Evolutionary conservation across 2,797 vertebrate species (phyloP).

Genomic region (Nothura maculosa): DNA sequence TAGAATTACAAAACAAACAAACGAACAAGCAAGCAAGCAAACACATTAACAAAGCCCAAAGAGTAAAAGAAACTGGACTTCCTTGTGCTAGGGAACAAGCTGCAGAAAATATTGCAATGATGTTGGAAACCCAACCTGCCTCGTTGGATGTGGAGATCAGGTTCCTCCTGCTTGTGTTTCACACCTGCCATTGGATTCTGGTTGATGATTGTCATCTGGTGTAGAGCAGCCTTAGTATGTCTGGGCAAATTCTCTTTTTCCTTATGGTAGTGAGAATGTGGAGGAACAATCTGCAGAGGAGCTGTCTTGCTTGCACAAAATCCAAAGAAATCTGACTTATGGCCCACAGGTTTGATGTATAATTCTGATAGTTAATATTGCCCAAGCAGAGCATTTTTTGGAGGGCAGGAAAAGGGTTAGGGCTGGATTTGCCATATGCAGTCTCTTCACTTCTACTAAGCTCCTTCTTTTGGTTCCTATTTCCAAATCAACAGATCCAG

Average conservation of each 20-base stretch:
- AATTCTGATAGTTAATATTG: not conserved
- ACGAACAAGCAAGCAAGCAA: not conserved
- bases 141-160: not conserved
- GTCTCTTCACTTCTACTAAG: not conserved
- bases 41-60: not conserved
- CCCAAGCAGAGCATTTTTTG: not conserved
- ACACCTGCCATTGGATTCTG: accelerated
- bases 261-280: accelerated
- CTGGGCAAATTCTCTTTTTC: not conserved
- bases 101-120: not conserved
- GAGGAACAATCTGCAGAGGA: not conserved
- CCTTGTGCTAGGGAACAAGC: not conserved
- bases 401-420: not conserved
- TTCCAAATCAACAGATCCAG: not conserved
- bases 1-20: not conserved
- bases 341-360: not conserved
- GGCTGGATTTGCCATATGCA: not conserved
- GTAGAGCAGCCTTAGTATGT: not conserved
- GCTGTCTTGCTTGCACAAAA: not conserved
- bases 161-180: accelerated
- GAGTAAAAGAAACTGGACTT: not conserved
- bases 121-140: accelerated
- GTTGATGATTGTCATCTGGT: not conserved
- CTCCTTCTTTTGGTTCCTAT: not conserved
- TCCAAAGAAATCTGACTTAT: not conserved